Evolutionary conservation across 2,113 vertebrate species (phyloP).

Genomic region (Accipiter cooperii): DNA sequence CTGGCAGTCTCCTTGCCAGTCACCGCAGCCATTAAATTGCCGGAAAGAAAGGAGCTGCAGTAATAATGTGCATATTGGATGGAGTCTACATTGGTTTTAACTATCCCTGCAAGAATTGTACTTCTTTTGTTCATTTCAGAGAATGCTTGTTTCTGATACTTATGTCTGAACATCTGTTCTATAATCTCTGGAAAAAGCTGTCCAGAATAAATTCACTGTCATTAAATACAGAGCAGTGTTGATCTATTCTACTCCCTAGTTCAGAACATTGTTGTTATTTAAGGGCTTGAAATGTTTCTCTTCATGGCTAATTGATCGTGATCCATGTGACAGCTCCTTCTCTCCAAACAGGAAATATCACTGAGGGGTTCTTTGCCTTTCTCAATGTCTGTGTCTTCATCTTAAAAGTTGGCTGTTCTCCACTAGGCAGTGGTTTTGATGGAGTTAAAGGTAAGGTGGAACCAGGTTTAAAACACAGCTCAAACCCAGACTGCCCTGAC

Average conservation of each 20-base stretch:
- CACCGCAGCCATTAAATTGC: neutral
- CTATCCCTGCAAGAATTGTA: neutral
- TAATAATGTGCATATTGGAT: neutral
- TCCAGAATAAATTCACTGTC: neutral
- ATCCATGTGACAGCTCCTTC: neutral
- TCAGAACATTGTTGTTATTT: neutral
- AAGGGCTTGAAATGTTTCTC: constrained; percentile 6
- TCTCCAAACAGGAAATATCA: neutral
- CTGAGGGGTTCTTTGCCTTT: neutral
- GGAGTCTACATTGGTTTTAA: neutral
- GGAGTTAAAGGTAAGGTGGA: neutral
- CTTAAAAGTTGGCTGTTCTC: neutral
- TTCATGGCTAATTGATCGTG: neutral
- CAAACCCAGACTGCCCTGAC: neutral
- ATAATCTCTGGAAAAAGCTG: neutral
- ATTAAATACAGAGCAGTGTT: neutral
- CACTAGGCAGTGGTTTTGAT: neutral
- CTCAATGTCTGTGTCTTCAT: neutral
- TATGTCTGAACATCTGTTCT: constrained; percentile 5
- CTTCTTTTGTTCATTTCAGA: neutral
- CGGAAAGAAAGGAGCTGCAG: neutral
- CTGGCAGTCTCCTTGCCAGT: neutral
- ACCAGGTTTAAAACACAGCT: neutral
- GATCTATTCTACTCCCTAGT: neutral
- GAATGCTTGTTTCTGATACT: neutral